phyloP scores from a whole-genome alignment of 2,888 invertebrate species.

The Serrognathus titanus region DNA sequence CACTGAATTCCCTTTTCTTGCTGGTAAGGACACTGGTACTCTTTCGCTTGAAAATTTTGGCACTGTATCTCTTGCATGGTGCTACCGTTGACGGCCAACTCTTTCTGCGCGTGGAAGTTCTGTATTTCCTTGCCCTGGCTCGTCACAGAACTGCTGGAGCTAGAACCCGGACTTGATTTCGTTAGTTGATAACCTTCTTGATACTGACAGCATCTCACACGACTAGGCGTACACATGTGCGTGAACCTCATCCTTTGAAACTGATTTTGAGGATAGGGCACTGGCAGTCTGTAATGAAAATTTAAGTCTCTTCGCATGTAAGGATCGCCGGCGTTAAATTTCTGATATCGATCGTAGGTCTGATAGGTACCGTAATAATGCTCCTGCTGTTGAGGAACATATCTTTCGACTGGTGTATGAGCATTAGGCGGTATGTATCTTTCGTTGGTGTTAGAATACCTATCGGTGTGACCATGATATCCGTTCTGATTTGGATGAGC shows the following conservation, averaged over 20 bases:
- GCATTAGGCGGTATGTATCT: conserved; percentile 60
- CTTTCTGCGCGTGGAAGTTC: conserved; percentile 10
- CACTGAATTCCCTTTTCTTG: conserved; percentile 50
- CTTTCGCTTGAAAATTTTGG: conserved; percentile 40
- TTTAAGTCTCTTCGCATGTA: conserved; percentile 58
- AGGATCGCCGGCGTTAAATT: conserved; percentile 49
- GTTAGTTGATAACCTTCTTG: conserved; percentile 43
- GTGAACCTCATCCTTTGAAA: conserved; percentile 42
- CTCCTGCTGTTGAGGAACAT: conserved; percentile 56
- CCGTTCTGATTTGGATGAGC: conserved; percentile 9
- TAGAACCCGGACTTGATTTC: conserved; percentile 52
- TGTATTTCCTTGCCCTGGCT: conserved; percentile 38
- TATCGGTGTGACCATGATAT: conserved; percentile 7
- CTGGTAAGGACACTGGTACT: conserved; percentile 21
- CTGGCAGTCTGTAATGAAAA: conserved; percentile 58
- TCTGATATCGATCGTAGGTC: conserved; percentile 39
- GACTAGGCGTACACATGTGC: conserved; percentile 40
- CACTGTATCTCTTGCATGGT: conserved; percentile 45
- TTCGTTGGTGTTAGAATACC: conserved; percentile 19
- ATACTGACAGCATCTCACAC: conserved; percentile 46
- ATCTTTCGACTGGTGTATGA: conserved; percentile 69
- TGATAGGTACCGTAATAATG: conserved; percentile 15
- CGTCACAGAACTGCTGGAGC: conserved; percentile 52
- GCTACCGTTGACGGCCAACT: conserved; percentile 17
- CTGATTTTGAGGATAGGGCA: conserved; percentile 47